Evolutionary conservation across 2,113 vertebrate genomes (phyloP).

Genomic region (Parus major): DNA sequence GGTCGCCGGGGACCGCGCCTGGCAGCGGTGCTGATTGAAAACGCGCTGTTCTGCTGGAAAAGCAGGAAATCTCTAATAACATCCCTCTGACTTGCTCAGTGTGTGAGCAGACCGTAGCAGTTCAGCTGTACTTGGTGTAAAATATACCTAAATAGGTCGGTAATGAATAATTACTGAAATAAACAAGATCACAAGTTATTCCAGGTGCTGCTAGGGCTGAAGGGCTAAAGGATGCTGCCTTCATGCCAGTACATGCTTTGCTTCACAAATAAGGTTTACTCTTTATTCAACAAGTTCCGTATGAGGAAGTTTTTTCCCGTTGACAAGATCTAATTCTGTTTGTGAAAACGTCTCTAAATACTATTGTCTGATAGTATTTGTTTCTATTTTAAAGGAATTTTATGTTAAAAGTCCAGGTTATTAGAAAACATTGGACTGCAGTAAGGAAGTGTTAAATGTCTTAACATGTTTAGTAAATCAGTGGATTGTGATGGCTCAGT

Average conservation of each 20-base stretch:
- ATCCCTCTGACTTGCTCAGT: neutral
- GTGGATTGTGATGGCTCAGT: conserved; percentile 46
- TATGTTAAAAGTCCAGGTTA: neutral
- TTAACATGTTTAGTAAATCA: conserved; percentile 47
- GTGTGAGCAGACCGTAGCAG: neutral
- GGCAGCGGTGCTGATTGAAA: neutral
- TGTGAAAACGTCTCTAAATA: neutral
- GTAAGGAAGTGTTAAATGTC: conserved; percentile 45
- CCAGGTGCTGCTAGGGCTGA: neutral
- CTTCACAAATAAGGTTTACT: neutral
- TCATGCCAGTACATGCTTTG: neutral
- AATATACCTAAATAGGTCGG: neutral
- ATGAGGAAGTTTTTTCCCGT: conserved; percentile 44
- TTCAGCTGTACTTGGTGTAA: neutral
- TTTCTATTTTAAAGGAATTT: neutral
- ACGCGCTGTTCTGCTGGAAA: neutral
- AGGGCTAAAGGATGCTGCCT: neutral
- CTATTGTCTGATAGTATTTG: neutral
- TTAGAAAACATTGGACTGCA: conserved; percentile 5
- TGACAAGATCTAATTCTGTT: neutral
- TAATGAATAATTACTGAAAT: conserved; percentile 52
- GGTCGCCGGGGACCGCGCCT: neutral
- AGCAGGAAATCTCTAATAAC: neutral
- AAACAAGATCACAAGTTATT: neutral
- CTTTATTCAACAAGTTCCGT: conserved; percentile 49